phyloP scores from a whole-genome alignment of 2,888 invertebrate species.

The Caenorhabditis sulstoni region DNA sequence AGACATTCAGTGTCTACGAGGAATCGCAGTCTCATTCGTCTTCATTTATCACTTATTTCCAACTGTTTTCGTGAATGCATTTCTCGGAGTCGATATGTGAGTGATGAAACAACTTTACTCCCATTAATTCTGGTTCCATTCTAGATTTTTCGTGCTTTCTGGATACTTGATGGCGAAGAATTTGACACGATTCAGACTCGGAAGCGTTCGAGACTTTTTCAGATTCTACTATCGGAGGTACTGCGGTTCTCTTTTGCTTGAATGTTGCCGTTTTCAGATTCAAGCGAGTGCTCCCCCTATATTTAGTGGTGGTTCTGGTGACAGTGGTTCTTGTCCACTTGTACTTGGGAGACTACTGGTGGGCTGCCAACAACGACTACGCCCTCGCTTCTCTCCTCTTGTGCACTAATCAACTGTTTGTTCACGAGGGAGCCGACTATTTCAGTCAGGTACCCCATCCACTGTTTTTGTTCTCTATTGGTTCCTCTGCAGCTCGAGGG shows the following conservation, averaged over 20 bases:
- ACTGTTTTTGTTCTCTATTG: too few relatives aligned
- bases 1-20: slow-evolving; percentile 51
- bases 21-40: slow-evolving; percentile 39
- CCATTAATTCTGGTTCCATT: background rate
- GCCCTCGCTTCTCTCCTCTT: slow-evolving; percentile 37
- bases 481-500: slow-evolving; percentile 37
- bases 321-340: slow-evolving; percentile 16
- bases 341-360: slow-evolving; percentile 21
- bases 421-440: slow-evolving; percentile 48
- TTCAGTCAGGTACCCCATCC: slow-evolving; percentile 19
- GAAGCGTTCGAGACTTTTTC: background rate
- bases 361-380: slow-evolving; percentile 38
- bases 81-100: slow-evolving; percentile 55
- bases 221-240: slow-evolving; percentile 26
- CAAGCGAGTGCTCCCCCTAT: slow-evolving; percentile 41
- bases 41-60: slow-evolving; percentile 45
- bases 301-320: slow-evolving; percentile 21
- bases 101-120: background rate
- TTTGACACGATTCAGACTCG: slow-evolving; percentile 1
- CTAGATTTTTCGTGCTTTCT: slow-evolving; percentile 56
- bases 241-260: background rate
- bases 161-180: slow-evolving; percentile 50
- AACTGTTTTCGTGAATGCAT: slow-evolving; percentile 45
- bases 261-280: slow-evolving; percentile 34
- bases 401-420: slow-evolving; percentile 44